A percentile compares a stretch with the other conserved stretches of the same genome.
These are phyloP conservation scores for Sebastolobus altivelis DNA, from an alignment of 2,797 vertebrate species.

Conservation along the genomic window DNA sequence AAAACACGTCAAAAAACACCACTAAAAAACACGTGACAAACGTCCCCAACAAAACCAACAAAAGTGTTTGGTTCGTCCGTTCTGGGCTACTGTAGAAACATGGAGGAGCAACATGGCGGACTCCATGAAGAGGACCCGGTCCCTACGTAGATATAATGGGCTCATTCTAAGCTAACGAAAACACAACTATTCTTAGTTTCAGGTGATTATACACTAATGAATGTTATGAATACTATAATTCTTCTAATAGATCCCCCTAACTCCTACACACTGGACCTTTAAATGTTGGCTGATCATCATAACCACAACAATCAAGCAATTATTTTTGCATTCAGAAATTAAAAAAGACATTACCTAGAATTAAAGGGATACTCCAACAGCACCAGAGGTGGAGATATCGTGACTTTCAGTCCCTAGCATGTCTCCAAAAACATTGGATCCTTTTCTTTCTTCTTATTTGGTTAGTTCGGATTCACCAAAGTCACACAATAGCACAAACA, in stretches of 20 bases:
- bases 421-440: background rate
- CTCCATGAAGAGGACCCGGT: background rate
- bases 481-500: no score
- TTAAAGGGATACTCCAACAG: background rate
- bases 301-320: background rate
- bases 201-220: background rate
- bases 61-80: background rate
- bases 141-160: background rate
- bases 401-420: background rate
- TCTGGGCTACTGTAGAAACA: background rate
- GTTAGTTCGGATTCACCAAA: no score
- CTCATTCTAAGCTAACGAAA: background rate
- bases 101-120: background rate
- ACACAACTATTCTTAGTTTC: background rate
- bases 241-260: background rate
- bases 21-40: background rate
- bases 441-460: no score
- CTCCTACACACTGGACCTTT: no score
- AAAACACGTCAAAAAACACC: no score
- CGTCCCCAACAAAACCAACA: background rate
- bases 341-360: background rate
- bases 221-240: background rate
- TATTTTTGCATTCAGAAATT: background rate
- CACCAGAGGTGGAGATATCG: background rate
- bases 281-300: background rate